A percentile compares a stretch with the other conserved stretches of the same genome.
Conservation (phyloP, 2,113 vertebrate genomes). For the Zosterops lateralis region DNA sequence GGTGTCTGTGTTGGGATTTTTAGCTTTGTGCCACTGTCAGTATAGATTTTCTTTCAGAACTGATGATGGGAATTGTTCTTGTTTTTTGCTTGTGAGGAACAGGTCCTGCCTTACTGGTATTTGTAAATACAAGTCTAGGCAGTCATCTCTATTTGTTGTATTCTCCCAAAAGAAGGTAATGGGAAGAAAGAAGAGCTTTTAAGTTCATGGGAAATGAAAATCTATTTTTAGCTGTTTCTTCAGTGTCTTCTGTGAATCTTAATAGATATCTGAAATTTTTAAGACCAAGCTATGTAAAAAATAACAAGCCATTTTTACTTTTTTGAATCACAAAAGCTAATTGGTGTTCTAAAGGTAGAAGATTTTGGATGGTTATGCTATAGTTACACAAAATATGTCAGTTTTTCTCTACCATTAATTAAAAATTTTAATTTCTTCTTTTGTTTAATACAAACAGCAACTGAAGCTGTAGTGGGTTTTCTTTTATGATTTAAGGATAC, state of each 20-base stretch:
- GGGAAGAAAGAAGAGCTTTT: background rate
- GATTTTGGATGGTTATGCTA: background rate
- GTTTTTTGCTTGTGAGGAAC: background rate
- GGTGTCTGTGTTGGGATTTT: background rate
- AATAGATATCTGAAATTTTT: background rate
- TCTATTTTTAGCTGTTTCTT: background rate
- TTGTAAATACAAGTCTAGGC: background rate
- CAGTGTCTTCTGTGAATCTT: background rate
- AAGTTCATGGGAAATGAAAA: background rate
- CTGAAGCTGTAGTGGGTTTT: background rate
- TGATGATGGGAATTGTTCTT: background rate
- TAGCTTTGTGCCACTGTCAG: background rate
- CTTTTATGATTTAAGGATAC: background rate
- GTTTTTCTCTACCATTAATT: background rate
- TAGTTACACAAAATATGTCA: background rate
- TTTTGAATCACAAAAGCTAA: background rate
- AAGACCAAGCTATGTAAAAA: background rate
- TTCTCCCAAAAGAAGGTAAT: background rate
- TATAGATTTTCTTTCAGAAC: background rate
- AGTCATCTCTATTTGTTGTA: background rate
- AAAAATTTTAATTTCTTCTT: background rate
- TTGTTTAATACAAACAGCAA: background rate
- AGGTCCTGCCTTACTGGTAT: background rate
- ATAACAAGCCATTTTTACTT: background rate
- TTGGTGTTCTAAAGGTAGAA: background rate